Evolutionary conservation across 92 coral and sea anemone genomes (phyloP), one percentile per base, ranked within the genome.

Genomic region (Pocillopora grandis): DNA sequence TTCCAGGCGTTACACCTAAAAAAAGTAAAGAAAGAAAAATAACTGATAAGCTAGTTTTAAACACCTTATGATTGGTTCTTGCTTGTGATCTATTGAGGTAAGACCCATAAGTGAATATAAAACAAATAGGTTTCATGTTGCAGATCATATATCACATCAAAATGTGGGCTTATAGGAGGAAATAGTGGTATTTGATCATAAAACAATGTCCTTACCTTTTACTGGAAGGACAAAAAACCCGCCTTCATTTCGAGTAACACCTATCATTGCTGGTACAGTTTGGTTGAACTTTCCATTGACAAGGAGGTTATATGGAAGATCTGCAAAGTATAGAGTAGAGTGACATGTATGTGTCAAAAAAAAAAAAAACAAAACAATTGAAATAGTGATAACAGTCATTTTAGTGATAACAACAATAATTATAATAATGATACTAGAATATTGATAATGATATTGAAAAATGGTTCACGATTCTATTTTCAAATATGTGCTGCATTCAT

Each of bases 201-300:
- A 42, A 3, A 3, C 10, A 23, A 27, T 68, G 36, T 68, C 10
- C 21, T 15, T 73, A 84, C 82, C 87, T 76, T 64, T 19, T 0
- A 66, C 0, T 0, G 69, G 70, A 64, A 76, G 69, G 67, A 84
- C 81, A 35, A 65, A 84, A 67, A 76, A 66, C n/a, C 75, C 87
- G 20, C 87, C 87, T 76, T 65, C 87, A 84, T 84, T 84, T 16
- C 76, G 27, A 12, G 87, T 76, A 5, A 84, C 68, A 11, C 87
- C 87, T 35, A 84, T 84, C 59, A 84, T 84, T 1, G 72, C 82
- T 15, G 76, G 76, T 13, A 82, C 71, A 42, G 82, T 66, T 63
- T 76, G 75, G 67, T 76, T 84, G 21, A 84, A 84, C 79, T 75
- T 33, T 33, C 87, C 87, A 49, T 66, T 35, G 69, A 73, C 59